phyloP scores from a whole-genome alignment of 2,888 invertebrate genomes.

The Theretra japonica region DNA sequence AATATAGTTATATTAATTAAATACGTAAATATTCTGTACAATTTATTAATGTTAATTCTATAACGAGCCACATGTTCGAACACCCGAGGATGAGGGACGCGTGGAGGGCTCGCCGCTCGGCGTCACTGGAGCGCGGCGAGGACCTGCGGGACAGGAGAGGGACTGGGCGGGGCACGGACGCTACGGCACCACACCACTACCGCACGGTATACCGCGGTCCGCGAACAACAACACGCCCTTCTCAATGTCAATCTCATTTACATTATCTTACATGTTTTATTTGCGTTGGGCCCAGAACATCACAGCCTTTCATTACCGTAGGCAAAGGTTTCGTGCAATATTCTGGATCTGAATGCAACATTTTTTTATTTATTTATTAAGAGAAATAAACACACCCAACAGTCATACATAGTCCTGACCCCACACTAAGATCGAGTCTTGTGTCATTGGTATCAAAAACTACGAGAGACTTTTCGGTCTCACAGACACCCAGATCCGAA shows the following conservation, averaged over 20 bases:
- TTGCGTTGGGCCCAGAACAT: too few relatives aligned
- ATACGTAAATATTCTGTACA: constrained; percentile 58
- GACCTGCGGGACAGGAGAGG: constrained; percentile 50
- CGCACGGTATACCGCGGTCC: not conserved
- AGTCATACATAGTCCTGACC: too few relatives aligned
- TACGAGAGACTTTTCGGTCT: too few relatives aligned
- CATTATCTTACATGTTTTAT: too few relatives aligned
- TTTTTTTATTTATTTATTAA: too few relatives aligned
- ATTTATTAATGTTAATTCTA: constrained; percentile 35
- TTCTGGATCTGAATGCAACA: too few relatives aligned
- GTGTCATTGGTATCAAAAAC: too few relatives aligned
- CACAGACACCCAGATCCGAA: too few relatives aligned
- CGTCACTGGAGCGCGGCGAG: constrained; percentile 44
- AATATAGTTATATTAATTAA: constrained; percentile 41
- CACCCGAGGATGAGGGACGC: constrained; percentile 28
- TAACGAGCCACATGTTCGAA: constrained; percentile 30
- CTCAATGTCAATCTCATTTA: not conserved
- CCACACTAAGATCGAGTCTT: too few relatives aligned
- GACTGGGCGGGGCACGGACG: constrained; percentile 27
- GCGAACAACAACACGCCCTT: not conserved
- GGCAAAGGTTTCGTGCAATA: too few relatives aligned
- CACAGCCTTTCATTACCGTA: too few relatives aligned
- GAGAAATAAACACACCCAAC: too few relatives aligned
- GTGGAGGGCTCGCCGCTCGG: constrained; percentile 23
- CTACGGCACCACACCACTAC: constrained; percentile 21